Percentiles rank a stretch among this genome's conserved stretches.
Evolutionary conservation across 2,113 vertebrate species (phyloP).

Genomic region (Mustela lutreola): DNA sequence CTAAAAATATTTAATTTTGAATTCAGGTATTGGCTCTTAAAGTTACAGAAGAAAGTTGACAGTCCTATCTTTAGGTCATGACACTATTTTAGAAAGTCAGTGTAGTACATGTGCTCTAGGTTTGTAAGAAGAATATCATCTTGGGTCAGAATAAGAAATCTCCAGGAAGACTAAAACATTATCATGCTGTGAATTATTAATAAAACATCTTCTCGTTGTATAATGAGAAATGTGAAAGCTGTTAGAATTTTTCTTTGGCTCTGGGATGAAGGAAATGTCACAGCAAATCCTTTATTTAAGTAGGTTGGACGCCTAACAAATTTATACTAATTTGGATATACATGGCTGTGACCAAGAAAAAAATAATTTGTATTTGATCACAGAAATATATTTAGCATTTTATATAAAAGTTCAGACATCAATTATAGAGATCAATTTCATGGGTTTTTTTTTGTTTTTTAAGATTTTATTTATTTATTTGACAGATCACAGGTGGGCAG

Average conservation of each 20-base stretch:
- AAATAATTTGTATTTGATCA: slow-evolving; percentile 51
- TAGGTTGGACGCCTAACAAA: slow-evolving; percentile 20
- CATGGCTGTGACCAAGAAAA: slow-evolving; percentile 24
- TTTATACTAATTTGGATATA: slow-evolving; percentile 57
- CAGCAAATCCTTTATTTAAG: slow-evolving; percentile 51
- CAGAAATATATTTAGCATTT: slow-evolving; percentile 57
- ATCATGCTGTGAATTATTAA: slow-evolving; percentile 11
- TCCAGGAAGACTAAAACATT: slow-evolving; percentile 31
- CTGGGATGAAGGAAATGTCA: not conserved
- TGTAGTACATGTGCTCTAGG: not conserved
- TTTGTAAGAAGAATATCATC: slow-evolving; percentile 30
- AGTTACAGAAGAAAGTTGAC: slow-evolving; percentile 38
- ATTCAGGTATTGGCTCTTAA: slow-evolving; percentile 42
- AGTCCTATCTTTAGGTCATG: not conserved
- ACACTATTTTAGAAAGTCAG: slow-evolving; percentile 3
- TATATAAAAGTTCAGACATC: not conserved
- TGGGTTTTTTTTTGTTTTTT: not conserved
- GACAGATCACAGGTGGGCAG: no score
- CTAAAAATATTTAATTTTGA: slow-evolving; percentile 53
- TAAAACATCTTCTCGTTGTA: slow-evolving; percentile 46
- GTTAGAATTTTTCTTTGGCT: slow-evolving; percentile 20
- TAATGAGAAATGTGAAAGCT: slow-evolving; percentile 31
- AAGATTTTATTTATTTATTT: no score
- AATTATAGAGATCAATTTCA: slow-evolving; percentile 40
- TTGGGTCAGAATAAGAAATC: slow-evolving; percentile 43